A percentile compares a stretch with the other conserved stretches of the same genome.
Evolutionary conservation across 1,140 invertebrate genomes (phyloP).

Genomic region (Caerostris extrusa): DNA sequence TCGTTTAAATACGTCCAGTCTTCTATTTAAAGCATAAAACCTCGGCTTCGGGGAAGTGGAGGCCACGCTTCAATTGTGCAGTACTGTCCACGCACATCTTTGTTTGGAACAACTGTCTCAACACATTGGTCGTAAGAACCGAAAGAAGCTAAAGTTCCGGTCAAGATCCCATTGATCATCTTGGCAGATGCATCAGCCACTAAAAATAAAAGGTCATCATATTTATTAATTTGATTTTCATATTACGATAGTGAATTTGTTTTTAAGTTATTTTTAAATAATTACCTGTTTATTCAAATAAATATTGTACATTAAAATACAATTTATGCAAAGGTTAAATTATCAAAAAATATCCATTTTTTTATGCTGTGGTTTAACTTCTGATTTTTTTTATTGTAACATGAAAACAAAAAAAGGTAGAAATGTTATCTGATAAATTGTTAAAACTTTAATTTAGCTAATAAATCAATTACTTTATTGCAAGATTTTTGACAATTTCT

Average conservation of each 20-base stretch:
- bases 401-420: too few relatives aligned
- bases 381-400: too few relatives aligned
- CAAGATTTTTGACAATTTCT: too few relatives aligned
- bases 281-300: neutral
- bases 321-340: too few relatives aligned
- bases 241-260: too few relatives aligned
- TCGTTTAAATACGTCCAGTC: slow-evolving; percentile 63
- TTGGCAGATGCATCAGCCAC: slow-evolving; percentile 78
- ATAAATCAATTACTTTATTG: too few relatives aligned
- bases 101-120: slow-evolving; percentile 43
- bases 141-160: slow-evolving; percentile 73
- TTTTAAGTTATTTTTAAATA: neutral
- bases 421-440: too few relatives aligned
- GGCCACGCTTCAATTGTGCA: slow-evolving; percentile 60
- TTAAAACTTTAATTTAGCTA: too few relatives aligned
- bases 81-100: slow-evolving; percentile 24
- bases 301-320: neutral
- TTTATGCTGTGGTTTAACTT: too few relatives aligned
- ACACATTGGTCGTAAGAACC: slow-evolving; percentile 78
- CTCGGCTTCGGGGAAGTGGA: slow-evolving; percentile 50
- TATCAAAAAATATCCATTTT: too few relatives aligned
- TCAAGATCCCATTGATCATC: slow-evolving; percentile 67
- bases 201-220: neutral
- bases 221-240: too few relatives aligned
- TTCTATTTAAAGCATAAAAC: slow-evolving; percentile 58